These are phyloP conservation scores for Ara ararauna DNA, from an alignment of 2,797 vertebrate species.

Conservation along the genomic window DNA sequence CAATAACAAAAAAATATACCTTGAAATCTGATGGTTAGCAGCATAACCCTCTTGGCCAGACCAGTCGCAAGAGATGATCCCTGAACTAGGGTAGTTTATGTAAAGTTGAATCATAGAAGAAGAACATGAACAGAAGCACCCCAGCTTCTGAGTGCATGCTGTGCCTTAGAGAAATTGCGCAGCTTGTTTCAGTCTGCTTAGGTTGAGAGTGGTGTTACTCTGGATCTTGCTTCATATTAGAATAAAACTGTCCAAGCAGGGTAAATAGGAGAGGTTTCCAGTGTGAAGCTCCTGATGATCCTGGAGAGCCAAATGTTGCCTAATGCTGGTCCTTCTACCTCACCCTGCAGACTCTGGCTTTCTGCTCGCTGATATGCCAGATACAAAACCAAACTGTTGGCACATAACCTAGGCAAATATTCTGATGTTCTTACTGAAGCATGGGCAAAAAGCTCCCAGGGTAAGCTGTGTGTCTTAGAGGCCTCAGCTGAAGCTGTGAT, in stretches of 20 bases:
- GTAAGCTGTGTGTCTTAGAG: slow-evolving; percentile 14
- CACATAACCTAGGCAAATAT: background rate
- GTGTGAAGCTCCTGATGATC: background rate
- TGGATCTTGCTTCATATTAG: background rate
- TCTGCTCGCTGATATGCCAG: background rate
- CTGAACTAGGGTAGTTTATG: background rate
- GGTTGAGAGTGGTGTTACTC: background rate
- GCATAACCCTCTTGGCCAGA: background rate
- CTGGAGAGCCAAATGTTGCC: background rate
- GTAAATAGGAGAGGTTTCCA: background rate
- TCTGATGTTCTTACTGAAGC: slow-evolving; percentile 36
- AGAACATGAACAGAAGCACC: background rate
- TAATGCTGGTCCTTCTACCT: background rate
- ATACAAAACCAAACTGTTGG: background rate
- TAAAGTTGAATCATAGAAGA: background rate
- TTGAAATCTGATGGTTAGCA: background rate
- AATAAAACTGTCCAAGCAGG: background rate
- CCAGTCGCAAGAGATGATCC: background rate
- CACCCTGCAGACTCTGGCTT: background rate
- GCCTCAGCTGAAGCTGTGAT: slow-evolving; percentile 36
- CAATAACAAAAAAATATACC: background rate
- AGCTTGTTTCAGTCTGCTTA: background rate
- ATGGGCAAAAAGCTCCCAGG: background rate
- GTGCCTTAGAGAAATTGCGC: background rate
- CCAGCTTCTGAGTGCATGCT: background rate